A percentile compares a stretch with the other conserved stretches of the same genome.
Conservation (phyloP, 1,140 invertebrate genomes). For the Eumeta japonica region DNA sequence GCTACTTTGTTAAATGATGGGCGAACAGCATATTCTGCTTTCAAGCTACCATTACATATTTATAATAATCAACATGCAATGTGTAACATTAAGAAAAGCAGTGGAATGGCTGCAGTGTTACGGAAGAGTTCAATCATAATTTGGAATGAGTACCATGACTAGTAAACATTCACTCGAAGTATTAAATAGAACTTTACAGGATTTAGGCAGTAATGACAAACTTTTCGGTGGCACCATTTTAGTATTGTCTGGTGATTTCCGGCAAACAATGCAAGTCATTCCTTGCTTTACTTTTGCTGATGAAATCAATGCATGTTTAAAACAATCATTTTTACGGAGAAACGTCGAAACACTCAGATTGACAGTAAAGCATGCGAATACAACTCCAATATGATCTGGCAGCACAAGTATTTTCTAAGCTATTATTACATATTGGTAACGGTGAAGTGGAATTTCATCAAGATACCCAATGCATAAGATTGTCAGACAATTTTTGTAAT, state of each 20-base stretch:
- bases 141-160: background rate
- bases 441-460: constrained; percentile 6
- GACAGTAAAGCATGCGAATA: constrained; percentile 20
- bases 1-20: too few species aligned
- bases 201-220: constrained; percentile 11
- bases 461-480: constrained; percentile 20
- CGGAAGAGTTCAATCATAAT: background rate
- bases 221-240: constrained; percentile 27
- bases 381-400: constrained; percentile 16
- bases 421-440: constrained; percentile 13
- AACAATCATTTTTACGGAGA: constrained; percentile 27
- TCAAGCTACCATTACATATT: too few species aligned
- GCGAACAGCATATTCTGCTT: too few species aligned
- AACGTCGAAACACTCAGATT: constrained; percentile 20
- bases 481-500: constrained; percentile 23
- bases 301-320: constrained; percentile 33
- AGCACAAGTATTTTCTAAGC: constrained; percentile 17
- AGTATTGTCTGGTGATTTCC: constrained; percentile 30
- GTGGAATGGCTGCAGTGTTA: too few species aligned
- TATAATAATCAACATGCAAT: too few species aligned
- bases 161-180: background rate
- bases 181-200: background rate
- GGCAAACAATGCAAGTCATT: constrained; percentile 30
- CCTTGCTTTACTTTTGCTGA: constrained; percentile 21
- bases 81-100: too few species aligned